Percentiles rank a stretch among this genome's conserved stretches.
These are phyloP conservation scores for Agrochola macilenta DNA, from an alignment of 2,888 invertebrate genomes.

Conservation along the genomic window DNA sequence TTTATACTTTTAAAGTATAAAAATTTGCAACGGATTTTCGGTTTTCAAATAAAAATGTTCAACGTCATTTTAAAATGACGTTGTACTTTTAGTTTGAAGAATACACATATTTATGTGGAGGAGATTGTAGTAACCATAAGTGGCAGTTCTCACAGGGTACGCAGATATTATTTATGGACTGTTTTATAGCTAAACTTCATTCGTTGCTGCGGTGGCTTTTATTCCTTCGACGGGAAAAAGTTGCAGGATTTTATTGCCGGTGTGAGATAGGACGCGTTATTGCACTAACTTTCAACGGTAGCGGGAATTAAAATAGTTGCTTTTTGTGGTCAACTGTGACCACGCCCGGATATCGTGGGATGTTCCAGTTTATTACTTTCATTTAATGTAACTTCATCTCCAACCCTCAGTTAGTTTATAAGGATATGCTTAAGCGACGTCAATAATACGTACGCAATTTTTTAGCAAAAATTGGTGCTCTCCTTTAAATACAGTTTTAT, in stretches of 20 bases:
- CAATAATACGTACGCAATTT: background rate
- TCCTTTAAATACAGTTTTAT: too few species aligned
- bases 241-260: conserved; percentile 89
- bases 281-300: conserved; percentile 86
- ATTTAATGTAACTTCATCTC: conserved; percentile 25
- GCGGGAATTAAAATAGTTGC: conserved; percentile 85
- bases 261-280: conserved; percentile 90
- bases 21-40: too few species aligned
- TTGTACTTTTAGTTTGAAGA: conserved; percentile 51
- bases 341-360: conserved; percentile 68
- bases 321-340: conserved; percentile 82
- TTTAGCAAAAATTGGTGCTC: too few species aligned
- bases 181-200: conserved; percentile 90
- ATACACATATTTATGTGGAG: conserved; percentile 77
- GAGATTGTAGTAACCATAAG: conserved; percentile 77
- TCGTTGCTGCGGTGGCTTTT: conserved; percentile 89
- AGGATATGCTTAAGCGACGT: background rate
- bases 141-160: conserved; percentile 85
- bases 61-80: too few species aligned
- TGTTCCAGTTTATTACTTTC: conserved; percentile 66
- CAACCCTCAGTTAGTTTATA: background rate
- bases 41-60: too few species aligned
- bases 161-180: conserved; percentile 89
- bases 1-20: background rate
- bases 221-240: conserved; percentile 89